Evolutionary conservation across 2,113 vertebrate species (phyloP), one percentile per base, ranked within the genome.

Genomic region (Oryzias melastigma): DNA sequence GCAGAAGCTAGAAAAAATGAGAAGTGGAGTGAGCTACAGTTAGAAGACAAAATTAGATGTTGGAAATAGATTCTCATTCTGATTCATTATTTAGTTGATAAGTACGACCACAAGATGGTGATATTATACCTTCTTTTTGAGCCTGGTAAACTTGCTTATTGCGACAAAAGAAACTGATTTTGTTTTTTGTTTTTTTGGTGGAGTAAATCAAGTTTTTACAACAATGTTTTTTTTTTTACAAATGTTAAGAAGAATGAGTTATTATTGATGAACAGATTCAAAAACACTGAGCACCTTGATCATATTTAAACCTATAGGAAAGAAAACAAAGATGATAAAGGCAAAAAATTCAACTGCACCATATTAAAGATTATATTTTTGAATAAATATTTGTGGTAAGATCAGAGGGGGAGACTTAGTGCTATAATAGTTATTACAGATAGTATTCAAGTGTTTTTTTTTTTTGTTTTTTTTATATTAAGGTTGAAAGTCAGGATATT

Each of bases 21-120:
- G 42, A 3, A 43, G 3, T 43, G 10, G 15, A 17, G 15, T 44
- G 15, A 16, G 16, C 15, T 44, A 15, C 14, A 44, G 43, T 14
- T 44, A 5, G 14, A 15, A 44, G 16, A 44, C 6, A 44, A 16
- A 44, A 14, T 5, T 15, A 17, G 2, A 44, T 3, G 10, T 8
- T 35, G 35, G 7, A 35, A 35, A 35, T 10, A 35, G 10, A 35
- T 35, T 44, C 43, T 17, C 14, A 5, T 44, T 44, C 1, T 44
- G 16, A 44, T 17, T 44, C 43, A 44, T 44, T 35, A 46, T 56
- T 40, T 18, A 65, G 29, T 64, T 52, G 43, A 13, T 19, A 18
- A 17, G 13, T 68, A 8, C 72, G 47, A 58, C 82, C 84, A 85
- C 74, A 70, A 84, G 85, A 66, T 80, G 84, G 78, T 3, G 68